These are phyloP conservation scores for Drosophila yooni DNA, from an alignment of 2,888 invertebrate species.

Conservation along the genomic window DNA sequence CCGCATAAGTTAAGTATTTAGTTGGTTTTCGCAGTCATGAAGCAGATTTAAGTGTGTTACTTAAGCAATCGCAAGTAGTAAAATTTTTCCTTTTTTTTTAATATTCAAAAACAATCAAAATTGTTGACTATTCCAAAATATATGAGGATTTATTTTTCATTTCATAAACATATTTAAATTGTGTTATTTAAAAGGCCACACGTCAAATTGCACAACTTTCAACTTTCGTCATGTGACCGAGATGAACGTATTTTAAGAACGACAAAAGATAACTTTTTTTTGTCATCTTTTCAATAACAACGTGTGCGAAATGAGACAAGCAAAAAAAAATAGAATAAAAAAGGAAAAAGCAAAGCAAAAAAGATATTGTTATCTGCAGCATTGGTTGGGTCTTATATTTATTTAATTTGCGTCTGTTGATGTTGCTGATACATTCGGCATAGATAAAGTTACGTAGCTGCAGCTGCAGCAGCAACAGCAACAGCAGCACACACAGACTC, in stretches of 20 bases:
- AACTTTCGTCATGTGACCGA: background rate
- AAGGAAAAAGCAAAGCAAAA: background rate
- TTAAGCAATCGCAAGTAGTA: too few relatives aligned
- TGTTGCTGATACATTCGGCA: constrained; percentile 22
- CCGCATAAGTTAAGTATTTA: background rate
- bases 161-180: background rate
- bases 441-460: constrained; percentile 49
- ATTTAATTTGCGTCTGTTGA: constrained; percentile 14
- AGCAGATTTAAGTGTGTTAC: background rate
- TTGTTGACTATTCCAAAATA: background rate
- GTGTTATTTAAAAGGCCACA: background rate
- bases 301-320: constrained; percentile 1
- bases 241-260: background rate
- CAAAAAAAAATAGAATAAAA: background rate
- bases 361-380: constrained; percentile 25
- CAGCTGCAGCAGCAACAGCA: constrained; percentile 1
- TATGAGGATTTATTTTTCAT: background rate
- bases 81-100: background rate
- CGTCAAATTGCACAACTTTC: background rate
- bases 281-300: constrained; percentile 6
- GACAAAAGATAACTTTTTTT: background rate
- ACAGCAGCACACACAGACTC: background rate
- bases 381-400: constrained; percentile 24
- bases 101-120: background rate
- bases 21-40: background rate